Evolutionary conservation across 2,888 invertebrate species (phyloP).

Genomic region (Drosophila diplacantha): DNA sequence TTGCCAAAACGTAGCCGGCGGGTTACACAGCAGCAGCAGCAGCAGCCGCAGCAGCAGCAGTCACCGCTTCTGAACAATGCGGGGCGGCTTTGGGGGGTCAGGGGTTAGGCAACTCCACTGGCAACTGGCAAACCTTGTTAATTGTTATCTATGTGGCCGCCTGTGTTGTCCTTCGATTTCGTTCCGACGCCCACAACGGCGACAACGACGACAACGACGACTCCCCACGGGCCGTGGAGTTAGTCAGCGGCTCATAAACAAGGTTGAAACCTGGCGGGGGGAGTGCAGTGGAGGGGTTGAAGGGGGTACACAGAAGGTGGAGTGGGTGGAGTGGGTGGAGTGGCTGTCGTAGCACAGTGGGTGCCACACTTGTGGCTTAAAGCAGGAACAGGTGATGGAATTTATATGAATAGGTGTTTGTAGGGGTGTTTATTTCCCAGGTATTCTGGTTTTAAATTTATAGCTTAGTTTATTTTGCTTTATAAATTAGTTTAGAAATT

Average conservation of each 20-base stretch:
- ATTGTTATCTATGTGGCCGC: constrained; percentile 70
- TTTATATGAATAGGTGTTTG: neutral
- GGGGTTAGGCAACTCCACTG: constrained; percentile 1
- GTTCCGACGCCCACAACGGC: constrained; percentile 47
- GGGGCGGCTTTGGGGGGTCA: neutral
- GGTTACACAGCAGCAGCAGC: constrained; percentile 44
- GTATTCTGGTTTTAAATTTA: neutral
- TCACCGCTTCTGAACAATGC: constrained; percentile 9
- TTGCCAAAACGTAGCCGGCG: constrained; percentile 68
- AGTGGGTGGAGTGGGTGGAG: neutral
- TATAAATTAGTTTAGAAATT: neutral
- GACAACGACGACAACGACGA: constrained; percentile 22
- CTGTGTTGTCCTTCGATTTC: constrained; percentile 53
- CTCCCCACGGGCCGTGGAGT: constrained; percentile 14
- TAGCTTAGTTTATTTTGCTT: too few relatives aligned
- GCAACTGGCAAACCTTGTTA: constrained; percentile 51
- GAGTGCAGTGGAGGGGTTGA: neutral
- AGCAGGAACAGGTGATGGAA: neutral
- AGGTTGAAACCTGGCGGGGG: neutral
- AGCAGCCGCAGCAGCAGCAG: neutral
- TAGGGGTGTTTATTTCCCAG: too few relatives aligned
- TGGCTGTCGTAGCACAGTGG: constrained; percentile 8
- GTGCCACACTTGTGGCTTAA: neutral
- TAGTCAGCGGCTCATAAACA: constrained; percentile 43
- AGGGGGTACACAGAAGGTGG: neutral